Evolutionary conservation across 1,140 invertebrate genomes (phyloP).

Genomic region (Halictus rubicundus): DNA sequence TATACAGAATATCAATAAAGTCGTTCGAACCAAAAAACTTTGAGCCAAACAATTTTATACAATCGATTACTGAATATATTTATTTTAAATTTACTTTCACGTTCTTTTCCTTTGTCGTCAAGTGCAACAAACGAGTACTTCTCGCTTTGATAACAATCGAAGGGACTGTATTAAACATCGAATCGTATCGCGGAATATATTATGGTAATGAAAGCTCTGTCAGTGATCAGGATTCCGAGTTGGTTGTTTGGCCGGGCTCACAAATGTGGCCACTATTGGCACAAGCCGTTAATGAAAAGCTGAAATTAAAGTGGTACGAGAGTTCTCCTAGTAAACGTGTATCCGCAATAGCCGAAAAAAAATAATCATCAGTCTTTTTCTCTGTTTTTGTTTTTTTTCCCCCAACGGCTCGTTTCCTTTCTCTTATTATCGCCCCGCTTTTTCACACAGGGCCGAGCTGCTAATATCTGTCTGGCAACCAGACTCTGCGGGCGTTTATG

Average conservation of each 20-base stretch:
- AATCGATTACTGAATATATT: too few relatives aligned
- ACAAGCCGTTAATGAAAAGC: conserved; percentile 32
- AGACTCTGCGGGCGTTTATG: too few relatives aligned
- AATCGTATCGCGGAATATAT: neutral
- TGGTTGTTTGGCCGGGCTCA: conserved; percentile 6
- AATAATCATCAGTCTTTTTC: neutral
- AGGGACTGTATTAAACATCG: neutral
- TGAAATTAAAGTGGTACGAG: conserved; percentile 26
- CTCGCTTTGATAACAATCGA: neutral
- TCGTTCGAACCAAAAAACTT: too few relatives aligned
- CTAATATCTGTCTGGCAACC: too few relatives aligned
- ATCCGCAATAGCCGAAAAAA: neutral
- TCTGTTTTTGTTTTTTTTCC: neutral
- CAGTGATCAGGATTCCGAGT: neutral
- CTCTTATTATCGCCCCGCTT: neutral
- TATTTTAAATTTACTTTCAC: neutral
- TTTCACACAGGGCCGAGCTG: neutral
- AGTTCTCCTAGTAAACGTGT: conserved; percentile 4
- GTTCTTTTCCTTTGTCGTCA: neutral
- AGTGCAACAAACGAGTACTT: neutral
- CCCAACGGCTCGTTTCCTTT: neutral
- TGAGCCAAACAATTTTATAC: too few relatives aligned
- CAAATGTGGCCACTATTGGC: conserved; percentile 20
- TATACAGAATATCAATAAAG: too few relatives aligned
- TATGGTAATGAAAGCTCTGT: neutral